Evolutionary conservation across 2,888 invertebrate genomes (phyloP), one percentile per base, ranked within the genome.

Genomic region (Drosophila mettleri): DNA sequence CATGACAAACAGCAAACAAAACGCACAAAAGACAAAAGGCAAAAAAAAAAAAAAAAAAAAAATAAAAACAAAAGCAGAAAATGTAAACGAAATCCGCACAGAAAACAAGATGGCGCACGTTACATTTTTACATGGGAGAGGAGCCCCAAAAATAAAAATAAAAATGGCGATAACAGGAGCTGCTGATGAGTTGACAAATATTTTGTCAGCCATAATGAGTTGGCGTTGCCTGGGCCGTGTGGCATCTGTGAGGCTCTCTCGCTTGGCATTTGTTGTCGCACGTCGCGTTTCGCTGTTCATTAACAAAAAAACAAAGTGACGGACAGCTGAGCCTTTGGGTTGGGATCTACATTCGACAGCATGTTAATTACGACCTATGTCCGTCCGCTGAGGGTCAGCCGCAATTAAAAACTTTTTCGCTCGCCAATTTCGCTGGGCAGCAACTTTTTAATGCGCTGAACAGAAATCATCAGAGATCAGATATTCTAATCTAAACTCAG

Each of bases 131-230:
- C 39, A 60, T 38, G 53, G 24, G 22, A 29, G 45, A 7, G 16
- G 46, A 52, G 16, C 24, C 3, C 24, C 55, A 38, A 60, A 46
- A 36, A n/a, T n/a, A n/a, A n/a, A n/a, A 45, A 24, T 31, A 33
- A 51, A 55, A 55, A 38, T 74, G 76, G 62, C 53, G 69, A 60
- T 70, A 57, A 63, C 68, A 46, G 48, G 60, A 60, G 48, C 64
- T 73, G 45, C 73, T 86, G 88, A 87, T 86, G 86, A 86, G 88
- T 83, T 87, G 87, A 86, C 87, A 86, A 86, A 87, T 86, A 81
- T 86, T 86, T 82, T 80, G 81, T 72, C 80, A 81, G 84, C 63
- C 79, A 84, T 86, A 85, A 86, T 84, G 86, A 86, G 86, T 77
- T 78, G 24, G 22, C 33, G 6, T 49, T 34, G 20, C 14, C 4